Conservation (phyloP, 2,797 vertebrate genomes). For the Balearica regulorum region DNA sequence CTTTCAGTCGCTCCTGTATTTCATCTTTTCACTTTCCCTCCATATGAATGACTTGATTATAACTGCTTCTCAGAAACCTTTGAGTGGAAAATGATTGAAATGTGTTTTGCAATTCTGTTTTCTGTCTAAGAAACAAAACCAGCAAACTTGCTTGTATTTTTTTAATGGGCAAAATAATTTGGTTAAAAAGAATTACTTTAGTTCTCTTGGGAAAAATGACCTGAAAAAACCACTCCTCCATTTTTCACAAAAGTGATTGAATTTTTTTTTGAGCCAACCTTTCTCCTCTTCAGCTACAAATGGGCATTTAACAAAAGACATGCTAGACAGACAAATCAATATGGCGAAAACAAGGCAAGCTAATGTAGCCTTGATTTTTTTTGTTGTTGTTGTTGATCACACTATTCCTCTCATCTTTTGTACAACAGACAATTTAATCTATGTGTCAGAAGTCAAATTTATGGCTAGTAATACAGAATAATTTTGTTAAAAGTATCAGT, state of each 20-base stretch:
- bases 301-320: not conserved
- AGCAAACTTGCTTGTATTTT: not conserved
- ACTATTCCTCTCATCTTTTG: not conserved
- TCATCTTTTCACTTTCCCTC: not conserved
- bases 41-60: not conserved
- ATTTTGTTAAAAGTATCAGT: not conserved
- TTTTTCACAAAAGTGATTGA: not conserved
- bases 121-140: not conserved
- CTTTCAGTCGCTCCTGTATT: not conserved
- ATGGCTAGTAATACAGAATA: not conserved
- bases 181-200: not conserved
- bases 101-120: not conserved
- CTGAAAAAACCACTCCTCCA: rapidly evolving
- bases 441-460: not conserved
- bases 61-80: not conserved
- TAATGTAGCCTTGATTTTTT: not conserved
- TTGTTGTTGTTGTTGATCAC: not conserved
- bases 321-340: not conserved
- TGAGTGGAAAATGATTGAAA: not conserved
- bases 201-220: not conserved
- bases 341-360: not conserved
- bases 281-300: not conserved
- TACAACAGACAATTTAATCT: not conserved
- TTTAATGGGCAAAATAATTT: not conserved
- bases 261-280: not conserved